These are phyloP conservation scores for Macrotrachela quadricornifera DNA, from an alignment of 1,140 invertebrate genomes.

Conservation along the genomic window DNA sequence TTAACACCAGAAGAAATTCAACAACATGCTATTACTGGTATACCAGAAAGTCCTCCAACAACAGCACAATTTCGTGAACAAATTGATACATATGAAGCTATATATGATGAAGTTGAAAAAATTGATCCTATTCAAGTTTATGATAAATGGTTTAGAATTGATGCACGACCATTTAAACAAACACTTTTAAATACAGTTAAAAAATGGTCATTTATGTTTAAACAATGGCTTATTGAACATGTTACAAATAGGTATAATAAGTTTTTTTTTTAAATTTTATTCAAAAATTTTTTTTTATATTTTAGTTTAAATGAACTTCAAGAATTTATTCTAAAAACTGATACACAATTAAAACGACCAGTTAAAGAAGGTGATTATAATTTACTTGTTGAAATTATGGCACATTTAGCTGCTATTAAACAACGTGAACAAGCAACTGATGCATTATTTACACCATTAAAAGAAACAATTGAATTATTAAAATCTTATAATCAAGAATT, in stretches of 20 bases:
- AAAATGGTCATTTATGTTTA: conserved; percentile 85
- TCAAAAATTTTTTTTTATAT: not conserved
- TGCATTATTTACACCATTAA: conserved; percentile 76
- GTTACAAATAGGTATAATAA: conserved; percentile 44
- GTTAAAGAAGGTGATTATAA: conserved; percentile 34
- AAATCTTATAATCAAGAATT: conserved; percentile 34
- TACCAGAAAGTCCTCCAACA: conserved; percentile 44
- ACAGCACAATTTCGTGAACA: conserved; percentile 73
- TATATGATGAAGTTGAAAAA: conserved; percentile 44
- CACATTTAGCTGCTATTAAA: conserved; percentile 32
- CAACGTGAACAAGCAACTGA: conserved; percentile 33
- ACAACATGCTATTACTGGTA: conserved; percentile 34
- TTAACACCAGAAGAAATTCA: conserved; percentile 64
- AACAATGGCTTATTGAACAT: conserved; percentile 67
- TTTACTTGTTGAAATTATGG: conserved; percentile 33
- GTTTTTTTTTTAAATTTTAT: not conserved
- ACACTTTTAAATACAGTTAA: conserved; percentile 35
- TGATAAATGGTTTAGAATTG: conserved; percentile 72
- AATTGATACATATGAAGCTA: conserved; percentile 68
- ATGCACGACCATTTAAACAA: conserved; percentile 39
- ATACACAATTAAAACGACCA: conserved; percentile 39
- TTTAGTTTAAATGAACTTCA: conserved; percentile 34
- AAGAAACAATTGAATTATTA: conserved; percentile 39
- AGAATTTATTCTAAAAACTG: conserved; percentile 39
- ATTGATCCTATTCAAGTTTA: conserved; percentile 44